phyloP scores from a whole-genome alignment of 2,113 vertebrate genomes.

The Carassius carassius region DNA sequence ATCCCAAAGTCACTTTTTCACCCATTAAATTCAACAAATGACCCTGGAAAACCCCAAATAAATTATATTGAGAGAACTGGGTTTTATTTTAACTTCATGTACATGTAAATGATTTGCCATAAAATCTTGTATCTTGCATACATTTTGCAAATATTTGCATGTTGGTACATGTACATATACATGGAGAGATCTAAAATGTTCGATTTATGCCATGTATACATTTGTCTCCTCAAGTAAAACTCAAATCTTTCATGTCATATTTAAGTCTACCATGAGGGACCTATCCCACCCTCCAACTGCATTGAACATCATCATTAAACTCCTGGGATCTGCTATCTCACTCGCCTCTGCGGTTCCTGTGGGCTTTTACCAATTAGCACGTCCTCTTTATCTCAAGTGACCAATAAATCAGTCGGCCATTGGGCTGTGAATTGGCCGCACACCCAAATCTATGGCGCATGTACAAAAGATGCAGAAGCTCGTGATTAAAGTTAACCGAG shows the following conservation, averaged over 20 bases:
- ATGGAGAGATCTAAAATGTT: neutral
- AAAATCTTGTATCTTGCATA: no score
- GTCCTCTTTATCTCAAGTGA: conserved; percentile 61
- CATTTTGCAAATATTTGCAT: no score
- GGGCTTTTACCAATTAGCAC: conserved; percentile 56
- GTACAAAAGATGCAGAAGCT: conserved; percentile 19
- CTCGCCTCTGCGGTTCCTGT: conserved; percentile 35
- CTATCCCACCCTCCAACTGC: conserved; percentile 25
- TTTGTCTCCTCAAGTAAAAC: neutral
- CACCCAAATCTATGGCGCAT: conserved; percentile 38
- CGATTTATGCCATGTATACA: neutral
- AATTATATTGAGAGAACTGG: no score
- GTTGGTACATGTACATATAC: neutral
- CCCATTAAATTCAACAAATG: no score
- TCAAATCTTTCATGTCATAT: neutral
- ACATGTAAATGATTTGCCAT: no score
- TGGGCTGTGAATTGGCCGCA: conserved; percentile 34
- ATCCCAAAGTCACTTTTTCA: no score
- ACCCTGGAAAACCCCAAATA: no score
- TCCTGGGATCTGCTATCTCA: conserved; percentile 46
- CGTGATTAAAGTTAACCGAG: conserved; percentile 45
- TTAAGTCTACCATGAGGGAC: neutral
- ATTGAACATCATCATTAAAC: conserved; percentile 55
- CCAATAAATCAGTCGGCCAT: conserved; percentile 53
- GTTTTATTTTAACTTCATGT: no score